Percentiles rank a stretch among this genome's conserved stretches.
Evolutionary conservation across 2,888 invertebrate species (phyloP).

Genomic region (Chrysina gloriosa): DNA sequence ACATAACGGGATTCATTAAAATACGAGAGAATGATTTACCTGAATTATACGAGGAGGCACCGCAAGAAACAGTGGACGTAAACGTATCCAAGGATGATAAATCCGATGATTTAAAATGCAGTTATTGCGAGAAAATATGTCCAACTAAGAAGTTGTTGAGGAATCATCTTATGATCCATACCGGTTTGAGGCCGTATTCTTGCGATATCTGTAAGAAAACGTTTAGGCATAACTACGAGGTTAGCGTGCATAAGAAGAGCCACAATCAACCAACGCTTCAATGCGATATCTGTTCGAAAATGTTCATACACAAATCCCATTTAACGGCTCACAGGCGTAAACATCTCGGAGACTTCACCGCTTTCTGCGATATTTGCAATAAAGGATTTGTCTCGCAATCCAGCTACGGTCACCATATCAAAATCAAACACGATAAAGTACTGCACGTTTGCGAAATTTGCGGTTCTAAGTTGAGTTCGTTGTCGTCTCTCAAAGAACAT

Average conservation of each 20-base stretch:
- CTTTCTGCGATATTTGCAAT: conserved; percentile 58
- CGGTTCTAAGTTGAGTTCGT: conserved; percentile 66
- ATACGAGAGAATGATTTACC: conserved; percentile 9
- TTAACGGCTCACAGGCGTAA: conserved; percentile 70
- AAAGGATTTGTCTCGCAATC: conserved; percentile 57
- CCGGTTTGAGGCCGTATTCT: conserved; percentile 54
- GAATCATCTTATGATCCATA: conserved; percentile 60
- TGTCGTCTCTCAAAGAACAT: conserved; percentile 55
- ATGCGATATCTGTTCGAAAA: conserved; percentile 71
- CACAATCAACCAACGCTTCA: conserved; percentile 70
- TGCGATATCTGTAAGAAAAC: conserved; percentile 60
- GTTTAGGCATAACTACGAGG: conserved; percentile 59
- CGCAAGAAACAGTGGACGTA: not conserved
- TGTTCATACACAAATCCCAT: conserved; percentile 72
- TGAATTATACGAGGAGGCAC: not conserved
- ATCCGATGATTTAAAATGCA: conserved; percentile 55
- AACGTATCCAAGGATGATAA: conserved; percentile 47
- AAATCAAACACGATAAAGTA: conserved; percentile 54
- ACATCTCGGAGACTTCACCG: conserved; percentile 66
- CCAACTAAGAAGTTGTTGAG: conserved; percentile 59
- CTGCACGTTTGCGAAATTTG: conserved; percentile 65
- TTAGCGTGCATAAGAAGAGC: conserved; percentile 66
- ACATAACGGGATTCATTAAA: conserved; percentile 13
- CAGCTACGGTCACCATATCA: conserved; percentile 55
- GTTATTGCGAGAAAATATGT: conserved; percentile 56